phyloP scores from a whole-genome alignment of 2,113 vertebrate species.

The Ginglymostoma cirratum region DNA sequence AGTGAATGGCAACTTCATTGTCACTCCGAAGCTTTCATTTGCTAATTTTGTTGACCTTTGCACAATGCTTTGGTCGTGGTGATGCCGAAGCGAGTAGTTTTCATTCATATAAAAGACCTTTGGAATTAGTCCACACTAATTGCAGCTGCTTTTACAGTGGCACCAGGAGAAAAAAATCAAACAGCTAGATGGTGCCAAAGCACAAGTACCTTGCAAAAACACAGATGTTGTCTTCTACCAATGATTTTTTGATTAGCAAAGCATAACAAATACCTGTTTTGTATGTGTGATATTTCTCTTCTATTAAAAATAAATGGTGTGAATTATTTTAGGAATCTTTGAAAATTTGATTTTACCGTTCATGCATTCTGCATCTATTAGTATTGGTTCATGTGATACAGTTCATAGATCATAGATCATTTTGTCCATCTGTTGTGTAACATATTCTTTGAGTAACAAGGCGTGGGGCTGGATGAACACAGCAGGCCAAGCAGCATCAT shows the following conservation, averaged over 20 bases:
- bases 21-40: not conserved
- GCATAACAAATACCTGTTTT: not conserved
- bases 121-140: not conserved
- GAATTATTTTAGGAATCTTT: not conserved
- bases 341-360: not conserved
- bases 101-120: not conserved
- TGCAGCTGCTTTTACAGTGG: not conserved
- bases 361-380: too few species aligned
- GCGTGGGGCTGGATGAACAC: too few species aligned
- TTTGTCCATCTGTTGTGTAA: not conserved
- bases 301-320: not conserved
- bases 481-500: too few species aligned
- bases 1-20: not conserved
- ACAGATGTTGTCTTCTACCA: not conserved
- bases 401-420: not conserved
- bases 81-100: not conserved
- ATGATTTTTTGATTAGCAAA: not conserved
- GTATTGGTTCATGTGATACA: too few species aligned
- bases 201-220: not conserved
- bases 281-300: not conserved
- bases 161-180: not conserved
- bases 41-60: slow-evolving; percentile 32
- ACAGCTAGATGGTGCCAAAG: not conserved
- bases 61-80: not conserved
- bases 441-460: not conserved